Conservation (phyloP, 1,140 invertebrate genomes). For the Penaeus japonicus region DNA sequence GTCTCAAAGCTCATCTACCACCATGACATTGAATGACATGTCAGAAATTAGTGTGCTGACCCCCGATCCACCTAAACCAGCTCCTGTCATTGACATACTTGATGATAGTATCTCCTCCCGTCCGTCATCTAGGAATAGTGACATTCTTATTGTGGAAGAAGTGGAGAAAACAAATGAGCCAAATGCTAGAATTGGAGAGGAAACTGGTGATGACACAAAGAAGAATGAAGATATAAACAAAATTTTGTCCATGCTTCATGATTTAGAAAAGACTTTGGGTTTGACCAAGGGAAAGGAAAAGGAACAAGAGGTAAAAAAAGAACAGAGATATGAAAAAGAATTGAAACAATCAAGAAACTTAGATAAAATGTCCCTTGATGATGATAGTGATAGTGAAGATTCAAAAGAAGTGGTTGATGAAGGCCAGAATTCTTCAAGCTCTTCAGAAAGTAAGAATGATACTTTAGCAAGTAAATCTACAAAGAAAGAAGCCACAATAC, state of each 20-base stretch:
- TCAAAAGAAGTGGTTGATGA: neutral
- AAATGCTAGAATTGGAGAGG: neutral
- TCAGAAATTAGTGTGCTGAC: conserved; percentile 22
- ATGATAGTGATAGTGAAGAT: neutral
- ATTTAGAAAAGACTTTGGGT: neutral
- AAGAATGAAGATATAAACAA: neutral
- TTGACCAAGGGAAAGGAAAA: neutral
- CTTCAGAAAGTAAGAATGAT: no score
- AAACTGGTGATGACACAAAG: neutral
- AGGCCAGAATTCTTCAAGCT: no score
- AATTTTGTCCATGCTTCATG: neutral
- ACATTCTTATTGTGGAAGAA: neutral
- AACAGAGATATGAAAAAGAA: neutral
- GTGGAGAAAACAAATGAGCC: neutral
- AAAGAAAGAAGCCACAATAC: no score
- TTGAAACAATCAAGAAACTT: neutral
- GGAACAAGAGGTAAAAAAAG: neutral
- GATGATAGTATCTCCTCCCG: conserved; percentile 2
- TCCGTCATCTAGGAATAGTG: neutral
- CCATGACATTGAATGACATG: neutral
- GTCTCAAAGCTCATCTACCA: neutral
- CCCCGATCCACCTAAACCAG: conserved; percentile 9
- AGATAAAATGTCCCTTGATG: neutral
- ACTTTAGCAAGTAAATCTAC: no score
- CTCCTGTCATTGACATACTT: conserved; percentile 24